Base-by-base conservation (phyloP, 2,113 vertebrate genomes). In the Dipodomys spectabilis region DNA sequence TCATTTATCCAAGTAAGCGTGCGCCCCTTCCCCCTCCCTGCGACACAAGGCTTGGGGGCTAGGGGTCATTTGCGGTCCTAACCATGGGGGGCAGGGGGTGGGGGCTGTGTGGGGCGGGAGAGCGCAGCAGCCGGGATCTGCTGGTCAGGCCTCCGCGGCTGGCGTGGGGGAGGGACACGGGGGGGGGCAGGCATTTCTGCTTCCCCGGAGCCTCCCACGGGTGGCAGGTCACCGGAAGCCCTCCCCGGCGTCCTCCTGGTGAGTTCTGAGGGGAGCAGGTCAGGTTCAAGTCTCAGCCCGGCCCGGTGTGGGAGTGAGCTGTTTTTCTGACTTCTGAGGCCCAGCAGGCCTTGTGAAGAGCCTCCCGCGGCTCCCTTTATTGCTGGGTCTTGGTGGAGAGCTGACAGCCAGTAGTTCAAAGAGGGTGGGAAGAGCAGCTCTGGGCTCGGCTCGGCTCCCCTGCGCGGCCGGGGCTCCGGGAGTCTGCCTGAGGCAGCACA, bases 351-450 rank as follows among this genome's bases (percentile, higher is more conserved):
- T 73, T 32, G 10, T 35, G 25, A 91, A 39, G 74, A 90, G 60
- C 69, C 78, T 83, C 83, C 77, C 75, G 19, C 62, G 19, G 68
- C 72, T 96, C 83, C 77, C 67, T 78, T 88, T 71, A 67, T 83
- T 77, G 68, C 83, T 73, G 18, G n/a, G 78, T 83, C 28, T 84
- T 81, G 89, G 60, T 12, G 39, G 79, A 65, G 45, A 82, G 67
- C 86, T 92, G 64, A 86, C 94, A 84, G 28, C 39, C 77, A 82
- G 44, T 11, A 20, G 60, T 83, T 72, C 72, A 88, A 53, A 94
- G 75, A 88, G 30, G 49, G 23, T 7, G 20, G 39, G 44, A 86
- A 57, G 13, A 88, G 67, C 30, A 30, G 44, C 68, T 73, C 85
- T 90, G 65, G 39, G 32, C 16, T 91, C 72, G 79, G 49, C 49